Conservation (phyloP, 2,113 vertebrate species). For the Vidua chalybeata region DNA sequence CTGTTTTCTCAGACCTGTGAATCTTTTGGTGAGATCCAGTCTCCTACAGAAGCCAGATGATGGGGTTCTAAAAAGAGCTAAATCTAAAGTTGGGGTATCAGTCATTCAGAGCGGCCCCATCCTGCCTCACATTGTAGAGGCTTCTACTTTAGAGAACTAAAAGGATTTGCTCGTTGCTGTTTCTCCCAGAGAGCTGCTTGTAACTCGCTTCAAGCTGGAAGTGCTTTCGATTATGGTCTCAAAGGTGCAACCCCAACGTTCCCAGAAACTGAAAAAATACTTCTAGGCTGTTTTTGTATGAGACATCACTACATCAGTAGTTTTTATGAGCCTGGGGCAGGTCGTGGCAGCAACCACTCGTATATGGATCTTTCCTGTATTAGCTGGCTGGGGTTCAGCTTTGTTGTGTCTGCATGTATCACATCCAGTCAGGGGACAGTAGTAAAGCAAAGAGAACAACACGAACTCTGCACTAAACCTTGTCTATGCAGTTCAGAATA, state of each 20-base stretch:
- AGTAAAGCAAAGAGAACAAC: background rate
- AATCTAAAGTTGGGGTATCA: background rate
- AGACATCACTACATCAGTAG: background rate
- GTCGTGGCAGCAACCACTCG: accelerated
- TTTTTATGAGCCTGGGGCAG: background rate
- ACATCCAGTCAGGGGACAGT: background rate
- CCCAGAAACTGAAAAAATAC: background rate
- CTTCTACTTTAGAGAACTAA: background rate
- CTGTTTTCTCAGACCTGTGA: background rate
- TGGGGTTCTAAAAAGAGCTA: background rate
- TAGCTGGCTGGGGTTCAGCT: background rate
- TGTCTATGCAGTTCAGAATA: background rate
- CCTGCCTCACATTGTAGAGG: background rate
- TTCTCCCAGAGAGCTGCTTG: background rate
- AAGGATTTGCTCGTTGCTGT: background rate
- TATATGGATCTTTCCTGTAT: background rate
- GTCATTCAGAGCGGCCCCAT: background rate
- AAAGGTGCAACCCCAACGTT: accelerated
- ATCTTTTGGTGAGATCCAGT: background rate
- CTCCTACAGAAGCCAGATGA: background rate
- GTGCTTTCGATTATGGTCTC: background rate
- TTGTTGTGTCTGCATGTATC: background rate
- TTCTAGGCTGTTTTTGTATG: background rate
- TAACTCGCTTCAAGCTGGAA: background rate
- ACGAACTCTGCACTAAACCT: background rate